phyloP scores from a whole-genome alignment of 2,113 vertebrate species.

The Leucoraja erinaceus region DNA sequence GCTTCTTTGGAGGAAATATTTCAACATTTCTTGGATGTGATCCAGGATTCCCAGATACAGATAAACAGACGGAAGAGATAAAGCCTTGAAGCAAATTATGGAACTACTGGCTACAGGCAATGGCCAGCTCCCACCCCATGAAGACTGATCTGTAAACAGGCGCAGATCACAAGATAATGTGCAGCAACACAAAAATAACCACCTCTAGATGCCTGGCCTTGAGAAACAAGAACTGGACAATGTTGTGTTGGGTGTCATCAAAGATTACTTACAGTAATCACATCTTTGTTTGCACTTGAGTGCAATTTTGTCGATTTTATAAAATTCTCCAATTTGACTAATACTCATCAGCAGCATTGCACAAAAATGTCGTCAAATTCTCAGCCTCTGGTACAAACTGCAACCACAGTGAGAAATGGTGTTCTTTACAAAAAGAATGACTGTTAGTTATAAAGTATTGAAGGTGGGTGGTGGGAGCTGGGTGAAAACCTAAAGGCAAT shows the following conservation, averaged over 20 bases:
- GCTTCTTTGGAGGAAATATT: constrained; percentile 10
- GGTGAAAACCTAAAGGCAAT: too few species aligned
- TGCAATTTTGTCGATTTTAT: too few species aligned
- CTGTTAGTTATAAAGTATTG: not conserved
- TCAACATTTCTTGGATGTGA: not conserved
- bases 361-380: too few species aligned
- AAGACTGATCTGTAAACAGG: not conserved
- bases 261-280: too few species aligned
- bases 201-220: not conserved
- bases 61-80: not conserved
- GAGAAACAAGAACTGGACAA: not conserved
- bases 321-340: too few species aligned
- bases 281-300: too few species aligned
- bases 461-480: too few species aligned
- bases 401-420: not conserved
- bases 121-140: not conserved
- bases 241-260: too few species aligned
- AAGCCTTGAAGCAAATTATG: not conserved
- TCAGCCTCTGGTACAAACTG: not conserved
- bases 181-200: not conserved
- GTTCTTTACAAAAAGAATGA: not conserved
- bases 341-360: too few species aligned
- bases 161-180: not conserved
- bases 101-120: not conserved
- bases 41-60: not conserved